Evolutionary conservation across 2,113 vertebrate species (phyloP).

Genomic region (Brachyhypopomus gauderio): DNA sequence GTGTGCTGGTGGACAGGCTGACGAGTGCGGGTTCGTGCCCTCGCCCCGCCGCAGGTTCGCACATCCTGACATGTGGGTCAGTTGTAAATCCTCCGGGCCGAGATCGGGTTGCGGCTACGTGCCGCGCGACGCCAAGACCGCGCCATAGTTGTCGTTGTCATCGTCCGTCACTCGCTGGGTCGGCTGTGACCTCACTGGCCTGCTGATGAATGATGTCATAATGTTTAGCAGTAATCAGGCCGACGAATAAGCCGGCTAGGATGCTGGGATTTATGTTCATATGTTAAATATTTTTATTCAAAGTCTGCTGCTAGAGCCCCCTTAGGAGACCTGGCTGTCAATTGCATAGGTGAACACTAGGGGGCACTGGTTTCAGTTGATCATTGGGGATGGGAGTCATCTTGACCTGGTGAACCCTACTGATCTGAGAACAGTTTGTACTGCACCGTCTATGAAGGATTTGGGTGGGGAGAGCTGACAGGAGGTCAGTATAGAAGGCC

Average conservation of each 20-base stretch:
- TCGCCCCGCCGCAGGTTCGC: slow-evolving; percentile 18
- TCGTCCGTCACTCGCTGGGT: background rate
- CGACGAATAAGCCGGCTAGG: background rate
- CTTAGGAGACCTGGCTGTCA: background rate
- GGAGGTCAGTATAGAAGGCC: background rate
- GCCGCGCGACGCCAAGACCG: slow-evolving; percentile 8
- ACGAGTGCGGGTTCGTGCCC: slow-evolving; percentile 24
- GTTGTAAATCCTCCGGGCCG: slow-evolving; percentile 30
- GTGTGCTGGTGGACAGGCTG: slow-evolving; percentile 29
- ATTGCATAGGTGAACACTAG: background rate
- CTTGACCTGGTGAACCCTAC: no score
- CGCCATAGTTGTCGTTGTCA: slow-evolving; percentile 13
- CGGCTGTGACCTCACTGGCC: background rate
- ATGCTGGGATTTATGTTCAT: background rate
- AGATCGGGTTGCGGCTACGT: slow-evolving; percentile 13
- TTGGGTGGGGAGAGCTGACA: background rate
- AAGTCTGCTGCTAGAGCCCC: background rate
- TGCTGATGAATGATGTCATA: background rate
- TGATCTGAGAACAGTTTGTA: background rate
- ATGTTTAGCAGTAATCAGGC: slow-evolving; percentile 24
- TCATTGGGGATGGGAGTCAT: background rate
- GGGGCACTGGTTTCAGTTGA: background rate
- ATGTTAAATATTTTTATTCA: background rate
- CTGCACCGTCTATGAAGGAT: background rate
- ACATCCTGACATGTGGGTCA: slow-evolving; percentile 42